Conservation (phyloP, 2,888 invertebrate species). For the Drosophila quinaria region DNA sequence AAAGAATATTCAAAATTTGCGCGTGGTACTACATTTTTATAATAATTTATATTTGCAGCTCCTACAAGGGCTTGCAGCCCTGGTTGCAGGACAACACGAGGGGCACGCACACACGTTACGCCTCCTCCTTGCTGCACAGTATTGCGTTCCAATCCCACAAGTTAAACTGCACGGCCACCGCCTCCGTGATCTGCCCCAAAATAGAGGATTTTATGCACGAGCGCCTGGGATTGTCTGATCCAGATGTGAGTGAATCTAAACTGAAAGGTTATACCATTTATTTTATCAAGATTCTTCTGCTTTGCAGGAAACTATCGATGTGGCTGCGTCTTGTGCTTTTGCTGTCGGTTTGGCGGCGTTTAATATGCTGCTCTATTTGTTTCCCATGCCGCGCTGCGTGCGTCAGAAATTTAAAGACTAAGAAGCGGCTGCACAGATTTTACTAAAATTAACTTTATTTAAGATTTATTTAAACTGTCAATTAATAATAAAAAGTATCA, state of each 20-base stretch:
- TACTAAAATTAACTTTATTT: slow-evolving; percentile 3
- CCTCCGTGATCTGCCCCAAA: slow-evolving; percentile 84
- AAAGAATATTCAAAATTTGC: too few species aligned
- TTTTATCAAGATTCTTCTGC: neutral
- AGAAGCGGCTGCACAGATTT: slow-evolving; percentile 28
- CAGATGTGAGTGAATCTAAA: slow-evolving; percentile 76
- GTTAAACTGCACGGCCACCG: slow-evolving; percentile 86
- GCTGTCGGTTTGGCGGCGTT: slow-evolving; percentile 92
- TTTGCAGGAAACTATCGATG: slow-evolving; percentile 90
- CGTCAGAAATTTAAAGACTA: slow-evolving; percentile 93
- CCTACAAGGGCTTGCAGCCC: slow-evolving; percentile 91
- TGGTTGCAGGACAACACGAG: slow-evolving; percentile 94
- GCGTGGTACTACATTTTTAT: too few species aligned
- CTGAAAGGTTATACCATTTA: neutral
- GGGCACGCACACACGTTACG: slow-evolving; percentile 92
- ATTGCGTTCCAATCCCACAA: slow-evolving; percentile 89
- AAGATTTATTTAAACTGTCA: slow-evolving; percentile 12
- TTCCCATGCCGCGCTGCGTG: slow-evolving; percentile 93
- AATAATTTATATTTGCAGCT: slow-evolving; percentile 86
- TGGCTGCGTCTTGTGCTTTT: slow-evolving; percentile 93
- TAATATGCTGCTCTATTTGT: slow-evolving; percentile 93
- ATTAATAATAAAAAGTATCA: slow-evolving; percentile 1
- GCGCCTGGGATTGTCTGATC: slow-evolving; percentile 84
- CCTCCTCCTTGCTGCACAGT: slow-evolving; percentile 91
- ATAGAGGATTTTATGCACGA: slow-evolving; percentile 85